phyloP scores from a whole-genome alignment of 2,113 vertebrate species.

The human (Homo sapiens) region GRCh38 chr20:42969001-42969500 shows the following conservation, averaged over 20 bases:
- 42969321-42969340: background rate
- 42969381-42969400: background rate
- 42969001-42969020: slow-evolving; percentile 65
- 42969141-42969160: slow-evolving; percentile 51
- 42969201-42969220: slow-evolving; percentile 77
- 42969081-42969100: slow-evolving; percentile 67
- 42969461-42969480: background rate
- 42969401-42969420: background rate
- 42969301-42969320: background rate
- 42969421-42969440: background rate
- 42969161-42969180: slow-evolving; percentile 63
- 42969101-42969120: slow-evolving; percentile 69
- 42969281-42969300: background rate
- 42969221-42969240: background rate
- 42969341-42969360: background rate
- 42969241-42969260: background rate
- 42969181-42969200: slow-evolving; percentile 59
- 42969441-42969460: background rate
- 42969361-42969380: background rate
- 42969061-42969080: slow-evolving; percentile 54
- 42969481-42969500: background rate
- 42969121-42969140: slow-evolving; percentile 75
- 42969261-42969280: background rate
- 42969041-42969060: background rate
- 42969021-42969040: slow-evolving; percentile 5